phyloP scores from a whole-genome alignment of 2,113 vertebrate genomes.

The Platanista minor region DNA sequence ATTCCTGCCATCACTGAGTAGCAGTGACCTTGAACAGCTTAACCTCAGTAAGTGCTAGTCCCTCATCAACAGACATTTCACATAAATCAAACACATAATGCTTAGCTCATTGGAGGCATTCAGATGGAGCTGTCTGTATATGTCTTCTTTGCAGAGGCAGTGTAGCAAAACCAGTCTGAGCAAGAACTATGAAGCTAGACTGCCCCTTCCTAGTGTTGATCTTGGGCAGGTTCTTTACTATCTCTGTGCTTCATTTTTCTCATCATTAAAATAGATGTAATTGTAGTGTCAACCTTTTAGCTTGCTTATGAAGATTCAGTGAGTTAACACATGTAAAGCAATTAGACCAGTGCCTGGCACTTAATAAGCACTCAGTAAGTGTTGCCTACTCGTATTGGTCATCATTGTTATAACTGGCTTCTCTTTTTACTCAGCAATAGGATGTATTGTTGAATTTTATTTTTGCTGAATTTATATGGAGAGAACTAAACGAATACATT shows the following conservation, averaged over 20 bases:
- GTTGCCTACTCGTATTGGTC: background rate
- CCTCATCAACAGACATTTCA: background rate
- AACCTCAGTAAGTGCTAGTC: background rate
- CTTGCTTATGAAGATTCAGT: background rate
- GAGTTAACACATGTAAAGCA: background rate
- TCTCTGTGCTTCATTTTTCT: background rate
- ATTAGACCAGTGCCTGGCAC: conserved; percentile 16
- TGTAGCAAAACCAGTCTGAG: background rate
- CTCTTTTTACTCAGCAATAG: background rate
- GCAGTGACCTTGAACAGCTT: background rate
- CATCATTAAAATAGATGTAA: background rate
- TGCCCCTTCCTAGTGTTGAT: background rate
- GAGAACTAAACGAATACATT: background rate
- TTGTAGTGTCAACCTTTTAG: background rate
- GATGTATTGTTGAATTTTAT: conserved; percentile 40
- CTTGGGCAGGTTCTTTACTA: background rate
- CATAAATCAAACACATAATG: background rate
- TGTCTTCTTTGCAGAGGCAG: background rate
- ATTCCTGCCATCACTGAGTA: background rate
- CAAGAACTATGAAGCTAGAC: background rate
- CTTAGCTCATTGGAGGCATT: background rate
- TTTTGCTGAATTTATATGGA: conserved; percentile 27
- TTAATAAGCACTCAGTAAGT: conserved; percentile 19
- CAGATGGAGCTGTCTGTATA: background rate
- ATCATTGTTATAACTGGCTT: background rate